Evolutionary conservation across 2,113 vertebrate species (phyloP).

Genomic region (Malurus cyaneus): DNA sequence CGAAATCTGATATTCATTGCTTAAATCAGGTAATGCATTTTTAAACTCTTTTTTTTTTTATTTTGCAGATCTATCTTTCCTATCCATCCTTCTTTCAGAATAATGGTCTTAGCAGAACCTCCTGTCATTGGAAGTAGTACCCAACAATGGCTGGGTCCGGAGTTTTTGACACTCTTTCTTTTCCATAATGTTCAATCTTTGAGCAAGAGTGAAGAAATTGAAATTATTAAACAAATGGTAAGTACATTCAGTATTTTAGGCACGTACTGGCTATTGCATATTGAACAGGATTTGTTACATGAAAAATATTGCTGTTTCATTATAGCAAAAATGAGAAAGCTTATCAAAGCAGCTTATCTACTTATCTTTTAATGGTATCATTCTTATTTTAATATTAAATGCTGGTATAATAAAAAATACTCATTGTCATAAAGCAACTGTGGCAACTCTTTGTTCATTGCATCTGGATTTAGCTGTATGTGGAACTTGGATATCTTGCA

Average conservation of each 20-base stretch:
- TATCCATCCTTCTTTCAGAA: constrained; percentile 91
- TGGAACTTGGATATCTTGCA: background rate
- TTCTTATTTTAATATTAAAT: background rate
- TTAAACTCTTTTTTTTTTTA: background rate
- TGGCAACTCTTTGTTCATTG: background rate
- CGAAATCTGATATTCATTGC: background rate
- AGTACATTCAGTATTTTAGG: constrained; percentile 28
- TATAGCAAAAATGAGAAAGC: background rate
- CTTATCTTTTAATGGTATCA: background rate
- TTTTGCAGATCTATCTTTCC: constrained; percentile 84
- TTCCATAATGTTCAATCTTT: constrained; percentile 86
- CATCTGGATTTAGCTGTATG: background rate
- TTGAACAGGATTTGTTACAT: background rate
- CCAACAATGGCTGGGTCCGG: constrained; percentile 92
- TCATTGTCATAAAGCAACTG: background rate
- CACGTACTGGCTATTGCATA: background rate
- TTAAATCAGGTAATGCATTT: background rate
- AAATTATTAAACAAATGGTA: constrained; percentile 87
- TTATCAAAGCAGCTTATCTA: background rate
- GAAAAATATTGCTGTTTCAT: background rate
- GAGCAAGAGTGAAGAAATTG: constrained; percentile 83
- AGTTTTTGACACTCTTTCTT: constrained; percentile 93
- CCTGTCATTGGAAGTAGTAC: constrained; percentile 81
- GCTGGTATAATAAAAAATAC: background rate
- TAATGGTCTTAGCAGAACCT: constrained; percentile 92